Evolutionary conservation across 2,888 invertebrate genomes (phyloP).

Genomic region (Nephrocerus scutellatus): DNA sequence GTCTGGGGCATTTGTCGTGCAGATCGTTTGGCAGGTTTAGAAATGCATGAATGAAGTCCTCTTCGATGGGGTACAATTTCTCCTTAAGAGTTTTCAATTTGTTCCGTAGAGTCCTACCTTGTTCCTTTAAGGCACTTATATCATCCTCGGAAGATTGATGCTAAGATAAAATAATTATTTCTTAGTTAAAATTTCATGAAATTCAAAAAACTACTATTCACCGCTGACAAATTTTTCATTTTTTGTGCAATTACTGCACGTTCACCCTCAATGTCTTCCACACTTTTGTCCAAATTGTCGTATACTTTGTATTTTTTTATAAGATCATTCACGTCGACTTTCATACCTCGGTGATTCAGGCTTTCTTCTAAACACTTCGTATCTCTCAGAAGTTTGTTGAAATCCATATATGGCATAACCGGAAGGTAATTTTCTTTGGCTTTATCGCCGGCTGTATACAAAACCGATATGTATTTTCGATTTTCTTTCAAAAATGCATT

Average conservation of each 20-base stretch:
- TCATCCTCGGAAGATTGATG: conserved; percentile 18
- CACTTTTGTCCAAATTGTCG: conserved; percentile 51
- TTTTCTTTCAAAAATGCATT: neutral
- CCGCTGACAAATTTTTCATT: conserved; percentile 49
- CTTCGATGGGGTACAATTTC: conserved; percentile 65
- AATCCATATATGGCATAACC: conserved; percentile 63
- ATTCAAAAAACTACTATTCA: conserved; percentile 12
- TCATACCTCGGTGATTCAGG: conserved; percentile 51
- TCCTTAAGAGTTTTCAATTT: conserved; percentile 59
- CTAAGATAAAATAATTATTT: neutral
- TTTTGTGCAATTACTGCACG: conserved; percentile 50
- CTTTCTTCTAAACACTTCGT: conserved; percentile 51
- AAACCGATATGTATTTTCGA: conserved; percentile 31
- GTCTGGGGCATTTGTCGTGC: conserved; percentile 56
- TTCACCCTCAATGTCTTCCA: conserved; percentile 50
- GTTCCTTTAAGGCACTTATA: conserved; percentile 52
- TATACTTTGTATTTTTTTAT: conserved; percentile 58
- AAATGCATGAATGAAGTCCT: conserved; percentile 57
- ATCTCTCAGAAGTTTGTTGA: conserved; percentile 52
- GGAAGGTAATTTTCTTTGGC: conserved; percentile 62
- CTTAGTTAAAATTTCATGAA: neutral
- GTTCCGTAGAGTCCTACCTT: conserved; percentile 53
- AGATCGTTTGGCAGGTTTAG: conserved; percentile 65
- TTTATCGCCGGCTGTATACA: conserved; percentile 59
- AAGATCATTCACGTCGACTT: conserved; percentile 53